Base-by-base conservation (phyloP, 1,140 invertebrate species). In the Calosoma granatense region DNA sequence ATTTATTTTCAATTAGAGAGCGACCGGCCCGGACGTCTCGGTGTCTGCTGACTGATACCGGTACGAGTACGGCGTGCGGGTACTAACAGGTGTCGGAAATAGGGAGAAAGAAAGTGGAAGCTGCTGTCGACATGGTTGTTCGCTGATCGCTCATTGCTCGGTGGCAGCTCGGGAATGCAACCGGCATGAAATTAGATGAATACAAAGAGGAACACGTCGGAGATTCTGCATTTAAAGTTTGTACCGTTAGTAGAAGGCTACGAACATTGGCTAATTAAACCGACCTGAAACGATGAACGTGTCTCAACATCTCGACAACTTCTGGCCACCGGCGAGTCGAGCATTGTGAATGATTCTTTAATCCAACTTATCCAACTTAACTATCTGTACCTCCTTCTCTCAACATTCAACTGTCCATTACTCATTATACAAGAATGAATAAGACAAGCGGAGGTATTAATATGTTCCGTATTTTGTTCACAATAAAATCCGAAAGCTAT, bases 1-100 rank as follows among this genome's bases (percentile, higher is more conserved):
- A 47, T 47, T 47, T 47, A 47, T 47, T 47, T 47, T 47, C 41
- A 47, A 47, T 47, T 47, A 47, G 41, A 17, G 41, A 4, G 41
- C 41, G 41, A 47, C 17, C 41, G 41, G 15, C 17, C 9, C 41
- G 41, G 41, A 17, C 41, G 41, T 17, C 9, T 12, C 3, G 17
- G 41, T 6, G 41, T 9, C 41, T 47, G 41, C 26, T 6, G 26
- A n/a, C 26, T 4, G 15, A 9, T 47, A 17, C 41, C 6, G 41
- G 14, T 14, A 30, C 26, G 26, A 30, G 14, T 6, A 30, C 14
- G 14, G n/a, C n/a, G n/a, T n/a, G n/a, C n/a, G n/a, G n/a, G n/a
- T n/a, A n/a, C n/a, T n/a, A n/a, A n/a, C n/a, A n/a, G n/a, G n/a
- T n/a, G n/a, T n/a, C n/a, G n/a, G n/a, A n/a, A n/a, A n/a, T n/a